Conservation (phyloP, 2,113 vertebrate genomes). For the Ceratotherium simum region DNA sequence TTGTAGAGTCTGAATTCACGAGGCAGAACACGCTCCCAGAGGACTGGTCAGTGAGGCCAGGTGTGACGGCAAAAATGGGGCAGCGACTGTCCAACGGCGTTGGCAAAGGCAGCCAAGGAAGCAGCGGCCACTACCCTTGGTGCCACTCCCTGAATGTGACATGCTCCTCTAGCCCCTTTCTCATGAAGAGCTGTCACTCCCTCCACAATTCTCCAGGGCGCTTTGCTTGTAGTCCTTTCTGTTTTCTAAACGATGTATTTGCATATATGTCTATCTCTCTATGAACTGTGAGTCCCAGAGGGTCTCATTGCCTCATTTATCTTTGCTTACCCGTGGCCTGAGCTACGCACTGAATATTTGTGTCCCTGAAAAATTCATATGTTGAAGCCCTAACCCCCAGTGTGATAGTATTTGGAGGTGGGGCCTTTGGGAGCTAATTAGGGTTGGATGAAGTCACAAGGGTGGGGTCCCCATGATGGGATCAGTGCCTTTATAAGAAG, state of each 20-base stretch:
- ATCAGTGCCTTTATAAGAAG: background rate
- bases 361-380: background rate
- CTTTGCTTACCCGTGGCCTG: background rate
- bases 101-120: background rate
- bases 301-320: background rate
- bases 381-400: background rate
- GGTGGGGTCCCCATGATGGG: background rate
- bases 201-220: background rate
- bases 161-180: background rate
- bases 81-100: background rate
- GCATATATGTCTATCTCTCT: background rate
- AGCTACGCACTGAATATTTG: background rate
- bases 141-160: rapidly evolving
- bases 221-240: background rate
- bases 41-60: background rate
- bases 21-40: background rate
- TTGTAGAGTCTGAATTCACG: background rate
- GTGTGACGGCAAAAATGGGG: background rate
- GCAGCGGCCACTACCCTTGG: rapidly evolving
- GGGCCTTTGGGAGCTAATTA: background rate
- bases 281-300: background rate
- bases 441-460: background rate
- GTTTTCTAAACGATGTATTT: background rate
- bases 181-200: background rate
- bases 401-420: background rate